phyloP scores from a whole-genome alignment of 1,140 invertebrate genomes.

The Solenopsis fugax region DNA sequence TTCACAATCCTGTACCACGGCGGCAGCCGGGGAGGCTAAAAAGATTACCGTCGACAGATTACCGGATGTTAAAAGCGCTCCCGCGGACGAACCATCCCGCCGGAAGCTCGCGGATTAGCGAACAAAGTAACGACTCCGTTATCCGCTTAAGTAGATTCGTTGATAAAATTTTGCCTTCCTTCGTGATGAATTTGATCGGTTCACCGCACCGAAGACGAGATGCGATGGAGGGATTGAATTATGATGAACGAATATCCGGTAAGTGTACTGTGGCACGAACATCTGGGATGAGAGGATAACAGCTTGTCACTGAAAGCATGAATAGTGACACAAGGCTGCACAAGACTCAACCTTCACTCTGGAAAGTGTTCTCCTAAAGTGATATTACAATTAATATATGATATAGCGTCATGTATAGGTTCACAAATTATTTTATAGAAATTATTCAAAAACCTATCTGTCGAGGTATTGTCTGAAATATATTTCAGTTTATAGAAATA shows the following conservation, averaged over 20 bases:
- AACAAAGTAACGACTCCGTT: conserved; percentile 36
- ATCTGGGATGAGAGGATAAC: conserved; percentile 6
- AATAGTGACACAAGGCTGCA: background rate
- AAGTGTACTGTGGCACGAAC: conserved; percentile 10
- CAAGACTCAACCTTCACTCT: conserved; percentile 21
- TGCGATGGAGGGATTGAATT: conserved; percentile 46
- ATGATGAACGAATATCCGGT: conserved; percentile 52
- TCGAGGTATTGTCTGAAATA: background rate
- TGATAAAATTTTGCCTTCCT: conserved; percentile 37
- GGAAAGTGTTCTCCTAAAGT: background rate
- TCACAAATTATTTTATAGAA: background rate
- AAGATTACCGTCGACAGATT: conserved; percentile 71
- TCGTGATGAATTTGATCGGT: conserved; percentile 52
- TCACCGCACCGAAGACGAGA: conserved; percentile 27
- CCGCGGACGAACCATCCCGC: conserved; percentile 11
- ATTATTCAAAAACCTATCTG: background rate
- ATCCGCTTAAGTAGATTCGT: conserved; percentile 54
- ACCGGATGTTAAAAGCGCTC: conserved; percentile 57
- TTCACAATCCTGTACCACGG: conserved; percentile 4
- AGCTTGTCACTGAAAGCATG: conserved; percentile 39
- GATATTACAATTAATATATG: background rate
- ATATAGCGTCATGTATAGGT: background rate
- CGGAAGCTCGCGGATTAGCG: conserved; percentile 51
- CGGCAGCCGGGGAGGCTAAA: background rate
- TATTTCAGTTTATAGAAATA: background rate